Conservation (phyloP, 2,797 vertebrate species). For the Mormyrus hasselquistii region DNA sequence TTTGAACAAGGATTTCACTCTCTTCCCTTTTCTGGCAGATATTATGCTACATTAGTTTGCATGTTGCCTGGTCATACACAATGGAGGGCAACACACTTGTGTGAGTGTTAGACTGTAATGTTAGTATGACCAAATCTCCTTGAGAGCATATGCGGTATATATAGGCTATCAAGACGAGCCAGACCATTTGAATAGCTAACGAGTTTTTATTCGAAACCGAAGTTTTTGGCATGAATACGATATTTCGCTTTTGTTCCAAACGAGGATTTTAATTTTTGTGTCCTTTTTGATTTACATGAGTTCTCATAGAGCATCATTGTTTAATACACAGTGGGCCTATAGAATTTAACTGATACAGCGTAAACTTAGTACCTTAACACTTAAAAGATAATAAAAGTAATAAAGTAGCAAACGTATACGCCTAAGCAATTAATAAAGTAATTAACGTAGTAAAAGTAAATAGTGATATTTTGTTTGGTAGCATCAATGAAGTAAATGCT, state of each 20-base stretch:
- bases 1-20: not conserved
- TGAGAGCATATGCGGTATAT: not conserved
- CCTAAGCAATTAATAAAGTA: not conserved
- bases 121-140: not conserved
- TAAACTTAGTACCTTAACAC: not conserved
- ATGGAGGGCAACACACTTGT: not conserved
- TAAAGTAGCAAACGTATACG: not conserved
- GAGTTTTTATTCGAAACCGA: not conserved
- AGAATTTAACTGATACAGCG: not conserved
- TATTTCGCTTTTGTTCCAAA: not conserved
- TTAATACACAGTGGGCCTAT: not conserved
- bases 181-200: not conserved
- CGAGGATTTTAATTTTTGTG: not conserved
- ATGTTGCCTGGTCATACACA: not conserved
- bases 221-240: not conserved
- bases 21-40: not conserved
- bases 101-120: not conserved
- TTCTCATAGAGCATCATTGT: not conserved
- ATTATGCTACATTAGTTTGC: not conserved
- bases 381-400: not conserved
- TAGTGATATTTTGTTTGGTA: not conserved
- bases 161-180: not conserved
- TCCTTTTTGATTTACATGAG: not conserved
- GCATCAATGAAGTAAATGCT: not conserved
- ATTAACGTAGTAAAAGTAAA: not conserved